Base-by-base conservation (phyloP, 2,888 invertebrate genomes). In the Troides helena region DNA sequence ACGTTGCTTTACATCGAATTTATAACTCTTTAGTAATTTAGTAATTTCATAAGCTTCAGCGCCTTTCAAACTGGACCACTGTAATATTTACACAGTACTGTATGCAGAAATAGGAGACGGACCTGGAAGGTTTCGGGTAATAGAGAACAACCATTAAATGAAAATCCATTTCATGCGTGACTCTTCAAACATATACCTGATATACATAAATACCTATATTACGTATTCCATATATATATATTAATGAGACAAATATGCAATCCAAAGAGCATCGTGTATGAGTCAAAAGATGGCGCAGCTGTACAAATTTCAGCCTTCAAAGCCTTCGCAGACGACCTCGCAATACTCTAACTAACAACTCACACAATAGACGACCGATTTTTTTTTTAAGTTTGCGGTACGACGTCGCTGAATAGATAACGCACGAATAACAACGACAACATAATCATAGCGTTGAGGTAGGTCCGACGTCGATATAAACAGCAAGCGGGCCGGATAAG, bases 361-460 rank as follows among this genome's bases (percentile, higher is more conserved):
- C 39, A 39, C 25, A 67, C 64, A 67, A 70, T 70, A 70, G 70
- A 67, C 70, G 63, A 70, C 36, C 23, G 50, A 18, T 30, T 58
- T 46, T 62, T 66, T 58, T 53, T 67, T 60, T 36, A 30, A 30
- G 17, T 62, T 36, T 59, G 25, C 25, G n/a, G 12, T 43, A 21
- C 63, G 62, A 46, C 66, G 61, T 53, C 56, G 64, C 8, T 39
- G 10, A 65, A 73, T 39, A 68, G 85, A 85, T 85, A 85, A 81
- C 75, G 80, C 76, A 78, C 78, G 87, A 84, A 75, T 81, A 84
- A 73, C 23, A 61, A 36, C 56, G 23, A 53, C 67, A 23, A 23
- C 71, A 72, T 74, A 76, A 75, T 74, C 72, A 71, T 70, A 62
- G 70, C 77, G 82, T 90, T 89, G 87, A 78, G 87, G 85, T 80